Evolutionary conservation across 2,888 invertebrate genomes (phyloP).

Genomic region (Dolichopus griseipennis): DNA sequence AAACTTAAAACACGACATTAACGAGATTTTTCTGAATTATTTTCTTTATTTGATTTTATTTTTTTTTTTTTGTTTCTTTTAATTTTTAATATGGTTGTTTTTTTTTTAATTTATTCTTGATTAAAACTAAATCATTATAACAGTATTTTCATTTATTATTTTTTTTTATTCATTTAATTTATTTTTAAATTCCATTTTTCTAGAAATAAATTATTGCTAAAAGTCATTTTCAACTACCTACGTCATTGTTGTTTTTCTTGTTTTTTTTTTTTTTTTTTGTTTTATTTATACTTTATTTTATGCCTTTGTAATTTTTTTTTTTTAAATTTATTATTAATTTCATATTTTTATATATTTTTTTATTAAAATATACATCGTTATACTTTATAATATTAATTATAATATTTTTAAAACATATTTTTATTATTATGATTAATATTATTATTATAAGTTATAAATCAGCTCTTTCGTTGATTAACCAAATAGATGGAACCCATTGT

Average conservation of each 20-base stretch:
- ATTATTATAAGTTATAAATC: conserved; percentile 19
- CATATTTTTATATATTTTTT: not conserved
- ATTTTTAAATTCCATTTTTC: not conserved
- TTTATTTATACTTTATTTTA: not conserved
- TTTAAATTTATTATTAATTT: not conserved
- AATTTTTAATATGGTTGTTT: not conserved
- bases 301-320: not conserved
- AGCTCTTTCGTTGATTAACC: conserved; percentile 27
- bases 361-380: not conserved
- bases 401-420: not conserved
- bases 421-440: not conserved
- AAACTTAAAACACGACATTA: not conserved
- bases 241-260: not conserved
- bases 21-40: not conserved
- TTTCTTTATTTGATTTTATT: not conserved
- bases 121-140: not conserved
- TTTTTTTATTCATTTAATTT: not conserved
- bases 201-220: conserved; percentile 6
- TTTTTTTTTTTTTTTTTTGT: not conserved
- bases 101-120: not conserved
- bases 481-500: conserved; percentile 73
- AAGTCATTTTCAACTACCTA: not conserved
- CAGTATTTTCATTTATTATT: not conserved
- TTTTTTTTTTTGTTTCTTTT: not conserved
- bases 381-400: not conserved